Percentiles rank a stretch among this genome's conserved stretches.
These are phyloP conservation scores for Bothrops jararaca DNA, from an alignment of 2,113 vertebrate species.

Conservation along the genomic window DNA sequence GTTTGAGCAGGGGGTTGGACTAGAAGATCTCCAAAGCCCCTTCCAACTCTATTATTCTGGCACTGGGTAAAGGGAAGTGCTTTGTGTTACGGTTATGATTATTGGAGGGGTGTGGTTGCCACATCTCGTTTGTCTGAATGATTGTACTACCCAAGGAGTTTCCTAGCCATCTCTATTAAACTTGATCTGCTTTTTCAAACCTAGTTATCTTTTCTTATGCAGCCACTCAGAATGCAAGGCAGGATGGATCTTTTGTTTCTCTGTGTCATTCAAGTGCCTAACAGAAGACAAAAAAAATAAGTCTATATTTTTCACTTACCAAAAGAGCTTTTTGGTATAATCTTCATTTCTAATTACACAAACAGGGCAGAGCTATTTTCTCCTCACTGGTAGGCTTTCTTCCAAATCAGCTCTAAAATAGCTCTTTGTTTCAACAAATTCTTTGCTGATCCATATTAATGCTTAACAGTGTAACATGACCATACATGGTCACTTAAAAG, in stretches of 20 bases:
- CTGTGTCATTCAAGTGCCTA: slow-evolving; percentile 18
- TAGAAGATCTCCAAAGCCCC: not conserved
- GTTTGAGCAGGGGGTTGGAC: not conserved
- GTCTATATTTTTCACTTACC: slow-evolving; percentile 62
- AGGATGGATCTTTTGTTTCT: slow-evolving; percentile 26
- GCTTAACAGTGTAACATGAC: slow-evolving; percentile 58
- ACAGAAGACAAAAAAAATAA: slow-evolving; percentile 9
- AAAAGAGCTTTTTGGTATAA: slow-evolving; percentile 62
- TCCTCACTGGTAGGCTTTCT: slow-evolving; percentile 56
- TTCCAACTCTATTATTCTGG: not conserved
- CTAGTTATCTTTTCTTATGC: not conserved
- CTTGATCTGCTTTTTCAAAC: slow-evolving; percentile 14
- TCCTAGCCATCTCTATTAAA: not conserved
- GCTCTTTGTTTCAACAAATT: slow-evolving; percentile 69
- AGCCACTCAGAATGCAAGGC: not conserved
- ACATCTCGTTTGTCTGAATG: not conserved
- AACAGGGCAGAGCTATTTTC: slow-evolving; percentile 44
- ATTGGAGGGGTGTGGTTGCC: not conserved
- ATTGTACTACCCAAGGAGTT: not conserved
- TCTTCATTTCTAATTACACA: slow-evolving; percentile 48
- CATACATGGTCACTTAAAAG: slow-evolving; percentile 56
- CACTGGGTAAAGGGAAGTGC: not conserved
- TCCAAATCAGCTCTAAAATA: slow-evolving; percentile 69
- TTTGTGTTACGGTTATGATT: not conserved
- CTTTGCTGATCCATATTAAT: slow-evolving; percentile 65